Evolutionary conservation across 2,888 invertebrate genomes (phyloP), one percentile per base, ranked within the genome.

Genomic region (Cantharis rufa): DNA sequence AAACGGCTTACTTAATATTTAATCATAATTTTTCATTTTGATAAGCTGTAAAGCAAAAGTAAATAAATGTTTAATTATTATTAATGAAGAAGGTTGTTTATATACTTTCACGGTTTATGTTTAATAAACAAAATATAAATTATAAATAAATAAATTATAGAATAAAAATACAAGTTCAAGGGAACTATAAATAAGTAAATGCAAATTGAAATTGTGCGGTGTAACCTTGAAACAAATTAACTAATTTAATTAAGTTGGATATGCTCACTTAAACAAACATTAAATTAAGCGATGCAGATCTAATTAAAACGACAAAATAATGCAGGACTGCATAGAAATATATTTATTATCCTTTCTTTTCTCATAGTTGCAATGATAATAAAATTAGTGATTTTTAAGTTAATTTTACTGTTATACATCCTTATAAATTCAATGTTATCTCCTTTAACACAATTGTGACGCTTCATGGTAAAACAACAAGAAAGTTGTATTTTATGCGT

Each of bases 401-500:
- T 48, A 48, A 48, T 48, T 48, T 48, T 48, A 62, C 62, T 62
- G 62, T 32, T 62, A 71, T 21, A 18, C 15, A 63, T 71, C 71
- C 15, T 24, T 71, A 62, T 48, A 66, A 72, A 68, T 66, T 72
- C 68, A 24, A 18, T 18, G 32, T 63, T 21, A 27, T 62, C 63
- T 66, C 28, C 66, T 66, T 28, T 72, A 72, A 63, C 63, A 63
- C 32, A 27, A 71, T 71, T 64, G 71, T 28, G 64, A 71, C 32
- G 72, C 72, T 72, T 68, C 64, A 24, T 72, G 48, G 71, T 62
- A 66, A 64, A 68, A 72, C 32, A 66, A 32, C 32, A 68, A 68
- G 72, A 72, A 73, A 73, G 69, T 73, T 62, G 16, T 62, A 68
- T 69, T 69, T 73, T 69, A 69, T 62, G 69, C 69, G 62, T 69